phyloP scores from a whole-genome alignment of 2,797 vertebrate genomes.

The Takifugu ocellatus region DNA sequence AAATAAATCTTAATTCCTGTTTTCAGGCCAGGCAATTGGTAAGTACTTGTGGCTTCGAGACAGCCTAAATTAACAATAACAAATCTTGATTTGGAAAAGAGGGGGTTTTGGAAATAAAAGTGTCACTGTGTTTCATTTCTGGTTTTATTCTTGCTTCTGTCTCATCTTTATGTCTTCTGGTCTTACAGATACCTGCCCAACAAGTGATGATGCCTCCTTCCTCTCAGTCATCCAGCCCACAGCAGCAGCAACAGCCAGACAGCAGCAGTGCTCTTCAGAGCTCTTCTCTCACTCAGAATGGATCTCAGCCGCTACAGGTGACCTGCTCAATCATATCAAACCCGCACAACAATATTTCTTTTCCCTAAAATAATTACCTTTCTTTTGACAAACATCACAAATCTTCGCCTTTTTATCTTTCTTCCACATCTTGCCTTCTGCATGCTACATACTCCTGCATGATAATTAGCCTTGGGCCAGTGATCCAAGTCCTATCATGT shows the following conservation, averaged over 20 bases:
- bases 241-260: constrained; percentile 56
- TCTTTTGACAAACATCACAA: constrained; percentile 20
- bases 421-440: constrained; percentile 35
- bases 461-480: constrained; percentile 75
- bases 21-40: constrained; percentile 25
- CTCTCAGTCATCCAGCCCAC: constrained; percentile 53
- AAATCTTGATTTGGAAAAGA: not conserved
- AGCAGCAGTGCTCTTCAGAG: constrained; percentile 44
- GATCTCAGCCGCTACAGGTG: constrained; percentile 83
- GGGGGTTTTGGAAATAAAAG: not conserved
- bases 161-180: not conserved
- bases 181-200: constrained; percentile 51
- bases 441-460: constrained; percentile 72
- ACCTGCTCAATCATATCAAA: constrained; percentile 16
- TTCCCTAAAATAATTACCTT: constrained; percentile 11
- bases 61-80: constrained; percentile 2
- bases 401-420: constrained; percentile 7
- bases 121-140: not conserved
- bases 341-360: not conserved
- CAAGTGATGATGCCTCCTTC: constrained; percentile 54
- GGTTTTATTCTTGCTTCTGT: constrained; percentile 12
- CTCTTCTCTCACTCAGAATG: constrained; percentile 59
- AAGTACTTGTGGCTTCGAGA: constrained; percentile 30
- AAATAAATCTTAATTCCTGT: constrained; percentile 2
- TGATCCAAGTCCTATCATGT: constrained; percentile 75